phyloP scores from a whole-genome alignment of 2,113 vertebrate species.

The Protobothrops mucrosquamatus region DNA sequence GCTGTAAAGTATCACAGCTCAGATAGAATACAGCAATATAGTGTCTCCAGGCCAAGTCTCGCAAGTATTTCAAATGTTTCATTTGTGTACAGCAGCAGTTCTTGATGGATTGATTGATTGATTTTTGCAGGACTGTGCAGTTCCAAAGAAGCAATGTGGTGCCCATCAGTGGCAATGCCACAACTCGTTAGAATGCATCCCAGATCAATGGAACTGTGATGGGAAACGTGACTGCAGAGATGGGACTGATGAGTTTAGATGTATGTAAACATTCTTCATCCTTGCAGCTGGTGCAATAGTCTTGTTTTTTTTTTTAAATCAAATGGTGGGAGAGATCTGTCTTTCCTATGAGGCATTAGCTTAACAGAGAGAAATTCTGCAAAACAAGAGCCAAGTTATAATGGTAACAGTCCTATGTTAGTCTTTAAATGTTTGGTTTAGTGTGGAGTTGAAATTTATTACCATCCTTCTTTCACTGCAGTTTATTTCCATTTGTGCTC shows the following conservation, averaged over 20 bases:
- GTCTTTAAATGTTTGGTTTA: neutral
- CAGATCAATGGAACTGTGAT: slow-evolving; percentile 81
- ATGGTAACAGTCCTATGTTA: neutral
- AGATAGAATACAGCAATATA: neutral
- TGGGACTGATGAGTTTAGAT: slow-evolving; percentile 77
- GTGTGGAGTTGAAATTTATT: neutral
- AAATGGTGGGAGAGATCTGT: neutral
- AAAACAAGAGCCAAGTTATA: neutral
- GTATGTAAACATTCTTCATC: slow-evolving; percentile 76
- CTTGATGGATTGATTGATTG: neutral
- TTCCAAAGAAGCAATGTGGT: slow-evolving; percentile 55
- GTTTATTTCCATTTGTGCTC: neutral
- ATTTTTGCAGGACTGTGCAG: slow-evolving; percentile 69
- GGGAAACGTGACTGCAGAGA: slow-evolving; percentile 78
- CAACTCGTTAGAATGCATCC: slow-evolving; percentile 73
- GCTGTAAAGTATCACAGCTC: neutral
- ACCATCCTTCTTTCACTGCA: neutral
- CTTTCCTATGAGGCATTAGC: neutral
- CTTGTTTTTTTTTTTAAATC: neutral
- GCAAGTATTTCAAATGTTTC: neutral
- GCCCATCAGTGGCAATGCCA: slow-evolving; percentile 78
- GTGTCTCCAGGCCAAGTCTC: neutral
- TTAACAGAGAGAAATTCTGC: neutral
- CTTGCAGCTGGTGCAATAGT: neutral
- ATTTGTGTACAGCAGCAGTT: neutral